Conservation (phyloP, 2,113 vertebrate genomes). For the Gulo gulo region DNA sequence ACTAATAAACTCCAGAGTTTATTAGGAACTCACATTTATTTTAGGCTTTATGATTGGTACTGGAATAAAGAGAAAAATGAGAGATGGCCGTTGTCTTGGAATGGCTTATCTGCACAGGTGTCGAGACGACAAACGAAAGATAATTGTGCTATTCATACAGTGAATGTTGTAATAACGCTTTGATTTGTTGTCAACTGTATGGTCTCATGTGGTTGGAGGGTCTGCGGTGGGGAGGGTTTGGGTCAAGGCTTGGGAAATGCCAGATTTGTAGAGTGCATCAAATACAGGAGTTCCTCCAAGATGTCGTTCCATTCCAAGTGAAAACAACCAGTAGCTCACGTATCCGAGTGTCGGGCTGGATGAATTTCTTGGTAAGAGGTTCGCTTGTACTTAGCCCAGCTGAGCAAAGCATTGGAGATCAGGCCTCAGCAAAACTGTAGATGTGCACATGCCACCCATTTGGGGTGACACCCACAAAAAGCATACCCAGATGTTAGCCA, state of each 20-base stretch:
- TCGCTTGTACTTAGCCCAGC: not conserved
- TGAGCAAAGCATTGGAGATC: not conserved
- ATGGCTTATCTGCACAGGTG: not conserved
- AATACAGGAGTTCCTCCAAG: not conserved
- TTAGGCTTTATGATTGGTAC: not conserved
- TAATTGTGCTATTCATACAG: not conserved
- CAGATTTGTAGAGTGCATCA: not conserved
- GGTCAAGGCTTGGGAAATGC: not conserved
- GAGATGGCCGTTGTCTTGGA: fast-evolving
- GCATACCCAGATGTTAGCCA: not conserved
- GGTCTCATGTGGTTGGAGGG: too few species aligned
- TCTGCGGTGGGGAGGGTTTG: fast-evolving
- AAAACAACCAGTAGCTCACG: fast-evolving
- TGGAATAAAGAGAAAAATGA: not conserved
- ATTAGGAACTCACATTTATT: not conserved
- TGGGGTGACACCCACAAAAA: not conserved
- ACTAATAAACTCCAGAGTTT: not conserved
- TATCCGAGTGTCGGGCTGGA: not conserved
- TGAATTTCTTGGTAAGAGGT: not conserved
- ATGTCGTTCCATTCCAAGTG: not conserved
- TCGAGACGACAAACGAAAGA: not conserved
- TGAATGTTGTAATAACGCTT: not conserved
- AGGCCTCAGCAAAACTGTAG: not conserved
- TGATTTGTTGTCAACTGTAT: fast-evolving
- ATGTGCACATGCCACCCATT: not conserved